Conservation (phyloP, 2,113 vertebrate species). For the Falcunculus frontatus region DNA sequence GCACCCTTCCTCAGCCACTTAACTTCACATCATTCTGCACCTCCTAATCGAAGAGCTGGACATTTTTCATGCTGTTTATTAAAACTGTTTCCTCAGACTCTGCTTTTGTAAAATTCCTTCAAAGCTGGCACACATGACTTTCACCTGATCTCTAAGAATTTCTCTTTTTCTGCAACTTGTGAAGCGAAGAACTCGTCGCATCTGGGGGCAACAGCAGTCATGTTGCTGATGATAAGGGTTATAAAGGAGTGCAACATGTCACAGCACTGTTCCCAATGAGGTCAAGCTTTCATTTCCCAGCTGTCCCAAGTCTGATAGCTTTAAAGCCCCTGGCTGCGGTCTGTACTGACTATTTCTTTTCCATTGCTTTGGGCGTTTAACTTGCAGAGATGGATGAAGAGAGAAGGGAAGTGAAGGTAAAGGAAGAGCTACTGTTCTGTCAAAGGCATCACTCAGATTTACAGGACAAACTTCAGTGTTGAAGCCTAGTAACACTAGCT, state of each 20-base stretch:
- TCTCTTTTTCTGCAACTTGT: constrained; percentile 1
- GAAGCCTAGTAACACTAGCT: neutral
- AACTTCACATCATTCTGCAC: neutral
- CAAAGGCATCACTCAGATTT: neutral
- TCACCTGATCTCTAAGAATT: constrained; percentile 32
- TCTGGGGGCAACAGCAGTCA: constrained; percentile 1
- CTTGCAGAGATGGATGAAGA: neutral
- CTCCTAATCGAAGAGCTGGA: neutral
- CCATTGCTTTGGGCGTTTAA: constrained; percentile 17
- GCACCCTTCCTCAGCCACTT: neutral
- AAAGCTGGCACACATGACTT: constrained; percentile 22
- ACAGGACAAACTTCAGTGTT: neutral
- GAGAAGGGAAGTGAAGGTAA: neutral
- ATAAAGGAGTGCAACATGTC: constrained; percentile 39
- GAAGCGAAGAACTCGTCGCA: neutral
- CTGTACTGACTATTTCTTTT: constrained; percentile 32
- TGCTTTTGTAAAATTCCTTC: constrained; percentile 27
- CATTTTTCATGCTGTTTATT: neutral
- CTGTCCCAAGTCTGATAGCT: constrained; percentile 4
- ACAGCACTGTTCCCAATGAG: neutral
- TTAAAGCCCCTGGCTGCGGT: neutral
- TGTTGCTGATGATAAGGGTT: constrained; percentile 26
- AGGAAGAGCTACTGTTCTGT: neutral
- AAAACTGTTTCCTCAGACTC: constrained; percentile 19
- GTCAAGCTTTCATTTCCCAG: constrained; percentile 23